Evolutionary conservation across 2,113 vertebrate species (phyloP).

Genomic region (Xerus inauris): DNA sequence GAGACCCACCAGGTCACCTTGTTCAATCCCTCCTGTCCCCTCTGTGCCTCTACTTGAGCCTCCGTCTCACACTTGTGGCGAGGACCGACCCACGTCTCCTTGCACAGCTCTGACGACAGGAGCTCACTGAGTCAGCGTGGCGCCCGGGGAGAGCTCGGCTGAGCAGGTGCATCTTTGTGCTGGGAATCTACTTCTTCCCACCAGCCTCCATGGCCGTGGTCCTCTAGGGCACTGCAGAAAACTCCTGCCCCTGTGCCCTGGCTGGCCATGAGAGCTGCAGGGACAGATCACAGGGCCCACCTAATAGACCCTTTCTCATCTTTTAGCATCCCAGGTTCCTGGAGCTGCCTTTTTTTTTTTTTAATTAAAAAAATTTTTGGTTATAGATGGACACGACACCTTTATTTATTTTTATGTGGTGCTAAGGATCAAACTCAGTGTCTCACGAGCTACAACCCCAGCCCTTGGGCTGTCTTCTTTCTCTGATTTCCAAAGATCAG

Average conservation of each 20-base stretch:
- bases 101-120: neutral
- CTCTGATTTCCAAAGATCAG: neutral
- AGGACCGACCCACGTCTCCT: neutral
- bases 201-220: neutral
- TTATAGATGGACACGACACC: no score
- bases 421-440: no score
- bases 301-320: neutral
- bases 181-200: no score
- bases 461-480: neutral
- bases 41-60: neutral
- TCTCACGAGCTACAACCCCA: no score
- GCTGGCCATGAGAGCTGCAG: neutral
- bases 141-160: neutral
- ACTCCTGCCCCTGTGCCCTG: neutral
- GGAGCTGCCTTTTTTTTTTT: no score
- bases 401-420: no score
- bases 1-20: fast-evolving
- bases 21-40: neutral
- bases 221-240: neutral
- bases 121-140: no score
- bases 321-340: neutral
- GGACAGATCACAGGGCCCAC: neutral
- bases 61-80: fast-evolving
- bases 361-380: neutral
- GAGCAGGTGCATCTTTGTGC: neutral